phyloP scores from a whole-genome alignment of 1,140 invertebrate genomes.

The Drosophila azteca region DNA sequence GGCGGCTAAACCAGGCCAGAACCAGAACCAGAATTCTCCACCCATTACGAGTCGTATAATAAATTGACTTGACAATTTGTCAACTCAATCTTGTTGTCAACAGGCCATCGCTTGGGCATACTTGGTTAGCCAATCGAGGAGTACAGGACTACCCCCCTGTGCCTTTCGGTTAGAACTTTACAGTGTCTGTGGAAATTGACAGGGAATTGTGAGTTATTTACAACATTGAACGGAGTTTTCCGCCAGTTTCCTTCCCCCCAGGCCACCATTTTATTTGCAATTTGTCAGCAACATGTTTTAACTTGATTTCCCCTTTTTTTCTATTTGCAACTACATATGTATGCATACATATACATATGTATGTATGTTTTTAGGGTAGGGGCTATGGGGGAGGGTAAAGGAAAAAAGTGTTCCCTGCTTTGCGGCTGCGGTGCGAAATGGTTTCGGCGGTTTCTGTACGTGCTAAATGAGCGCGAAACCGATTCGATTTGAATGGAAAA shows the following conservation, averaged over 20 bases:
- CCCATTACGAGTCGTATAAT: constrained; percentile 22
- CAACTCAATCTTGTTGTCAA: constrained; percentile 64
- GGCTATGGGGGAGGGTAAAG: not conserved
- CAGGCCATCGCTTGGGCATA: constrained; percentile 21
- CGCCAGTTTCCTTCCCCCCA: constrained; percentile 1
- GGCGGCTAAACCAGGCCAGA: not conserved
- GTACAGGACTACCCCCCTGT: too few species aligned
- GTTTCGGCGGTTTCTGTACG: constrained; percentile 61
- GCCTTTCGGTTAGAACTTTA: not conserved
- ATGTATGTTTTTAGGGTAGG: too few species aligned
- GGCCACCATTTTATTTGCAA: constrained; percentile 16
- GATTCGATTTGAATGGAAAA: constrained; percentile 19
- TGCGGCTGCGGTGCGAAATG: constrained; percentile 55
- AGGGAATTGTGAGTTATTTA: constrained; percentile 70
- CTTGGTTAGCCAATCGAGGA: constrained; percentile 6
- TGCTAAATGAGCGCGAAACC: constrained; percentile 62
- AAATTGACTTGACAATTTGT: constrained; percentile 63
- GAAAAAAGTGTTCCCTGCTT: constrained; percentile 57
- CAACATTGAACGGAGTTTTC: constrained; percentile 31
- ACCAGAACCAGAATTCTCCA: not conserved
- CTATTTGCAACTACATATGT: not conserved
- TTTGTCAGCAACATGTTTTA: constrained; percentile 70
- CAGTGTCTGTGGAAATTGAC: constrained; percentile 48
- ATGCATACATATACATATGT: not conserved
- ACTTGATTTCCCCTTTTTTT: constrained; percentile 46